Percentiles rank a stretch among this genome's conserved stretches.
Evolutionary conservation across 2,797 vertebrate species (phyloP).

Genomic region (Enteromius thamalakanensis): DNA sequence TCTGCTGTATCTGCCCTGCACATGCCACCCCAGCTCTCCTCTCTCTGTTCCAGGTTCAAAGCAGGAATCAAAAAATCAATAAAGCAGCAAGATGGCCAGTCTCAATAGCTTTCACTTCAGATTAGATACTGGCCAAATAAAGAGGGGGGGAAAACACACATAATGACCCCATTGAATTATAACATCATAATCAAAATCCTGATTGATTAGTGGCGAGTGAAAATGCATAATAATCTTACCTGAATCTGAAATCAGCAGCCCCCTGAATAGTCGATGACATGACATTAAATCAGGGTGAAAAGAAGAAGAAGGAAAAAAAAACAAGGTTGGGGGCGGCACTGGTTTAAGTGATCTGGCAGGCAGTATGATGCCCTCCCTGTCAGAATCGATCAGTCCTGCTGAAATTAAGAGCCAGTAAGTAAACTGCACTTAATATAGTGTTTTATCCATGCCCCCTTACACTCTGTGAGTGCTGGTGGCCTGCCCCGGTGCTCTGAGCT

Average conservation of each 20-base stretch:
- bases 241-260: conserved; percentile 72
- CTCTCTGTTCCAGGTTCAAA: conserved; percentile 74
- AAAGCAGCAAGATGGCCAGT: conserved; percentile 77
- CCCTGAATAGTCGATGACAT: conserved; percentile 74
- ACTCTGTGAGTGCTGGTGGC: conserved; percentile 74
- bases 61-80: conserved; percentile 75
- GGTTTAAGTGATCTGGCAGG: conserved; percentile 83
- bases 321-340: conserved; percentile 65
- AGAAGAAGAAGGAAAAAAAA: conserved; percentile 15
- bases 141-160: conserved; percentile 20
- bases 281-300: conserved; percentile 75
- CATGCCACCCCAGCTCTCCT: conserved; percentile 69
- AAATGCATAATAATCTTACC: conserved; percentile 77
- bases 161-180: conserved; percentile 70
- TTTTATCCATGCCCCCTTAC: conserved; percentile 75
- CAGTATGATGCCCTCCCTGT: conserved; percentile 80
- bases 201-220: conserved; percentile 78
- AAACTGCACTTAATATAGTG: conserved; percentile 82
- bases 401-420: conserved; percentile 82
- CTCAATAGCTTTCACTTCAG: conserved; percentile 78
- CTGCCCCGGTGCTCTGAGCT: conserved; percentile 66
- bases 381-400: conserved; percentile 83
- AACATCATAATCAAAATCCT: conserved; percentile 77
- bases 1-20: conserved; percentile 53
- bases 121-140: conserved; percentile 71